phyloP scores from a whole-genome alignment of 2,888 invertebrate genomes.

The Protodeltote pygarga region DNA sequence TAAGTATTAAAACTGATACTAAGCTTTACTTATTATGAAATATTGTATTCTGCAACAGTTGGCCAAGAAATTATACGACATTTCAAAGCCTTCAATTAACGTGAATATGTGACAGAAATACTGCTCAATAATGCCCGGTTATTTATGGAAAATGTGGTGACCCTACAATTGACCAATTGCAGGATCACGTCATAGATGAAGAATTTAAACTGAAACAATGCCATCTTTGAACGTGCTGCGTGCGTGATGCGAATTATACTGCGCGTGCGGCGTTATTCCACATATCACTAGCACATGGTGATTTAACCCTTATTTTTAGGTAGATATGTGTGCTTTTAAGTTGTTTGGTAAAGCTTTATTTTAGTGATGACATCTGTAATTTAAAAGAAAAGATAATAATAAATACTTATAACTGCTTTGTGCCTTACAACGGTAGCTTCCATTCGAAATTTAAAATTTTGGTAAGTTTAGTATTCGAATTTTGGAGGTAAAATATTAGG shows the following conservation, averaged over 20 bases:
- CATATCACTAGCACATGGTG: slow-evolving; percentile 11
- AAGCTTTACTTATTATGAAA: slow-evolving; percentile 35
- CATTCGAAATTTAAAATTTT: slow-evolving; percentile 10
- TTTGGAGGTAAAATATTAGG: neutral
- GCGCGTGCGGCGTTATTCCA: slow-evolving; percentile 36
- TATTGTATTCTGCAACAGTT: slow-evolving; percentile 28
- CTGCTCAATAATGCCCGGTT: neutral
- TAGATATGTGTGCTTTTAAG: neutral
- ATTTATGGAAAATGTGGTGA: slow-evolving; percentile 27
- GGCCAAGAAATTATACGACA: slow-evolving; percentile 27
- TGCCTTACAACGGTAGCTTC: slow-evolving; percentile 23
- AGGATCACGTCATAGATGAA: slow-evolving; percentile 76
- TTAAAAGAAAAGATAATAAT: slow-evolving; percentile 50
- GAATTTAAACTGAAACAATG: slow-evolving; percentile 83
- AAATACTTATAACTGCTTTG: slow-evolving; percentile 42
- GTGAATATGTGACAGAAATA: slow-evolving; percentile 6
- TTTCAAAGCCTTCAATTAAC: slow-evolving; percentile 10
- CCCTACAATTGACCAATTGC: slow-evolving; percentile 60
- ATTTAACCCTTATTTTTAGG: slow-evolving; percentile 8
- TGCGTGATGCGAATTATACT: slow-evolving; percentile 69
- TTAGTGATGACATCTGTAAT: slow-evolving; percentile 48
- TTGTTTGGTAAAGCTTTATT: slow-evolving; percentile 11
- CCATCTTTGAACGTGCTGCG: slow-evolving; percentile 65
- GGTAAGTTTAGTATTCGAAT: neutral
- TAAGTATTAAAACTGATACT: slow-evolving; percentile 25